Conservation (phyloP, 2,113 vertebrate genomes). For the Cavia aperea region DNA sequence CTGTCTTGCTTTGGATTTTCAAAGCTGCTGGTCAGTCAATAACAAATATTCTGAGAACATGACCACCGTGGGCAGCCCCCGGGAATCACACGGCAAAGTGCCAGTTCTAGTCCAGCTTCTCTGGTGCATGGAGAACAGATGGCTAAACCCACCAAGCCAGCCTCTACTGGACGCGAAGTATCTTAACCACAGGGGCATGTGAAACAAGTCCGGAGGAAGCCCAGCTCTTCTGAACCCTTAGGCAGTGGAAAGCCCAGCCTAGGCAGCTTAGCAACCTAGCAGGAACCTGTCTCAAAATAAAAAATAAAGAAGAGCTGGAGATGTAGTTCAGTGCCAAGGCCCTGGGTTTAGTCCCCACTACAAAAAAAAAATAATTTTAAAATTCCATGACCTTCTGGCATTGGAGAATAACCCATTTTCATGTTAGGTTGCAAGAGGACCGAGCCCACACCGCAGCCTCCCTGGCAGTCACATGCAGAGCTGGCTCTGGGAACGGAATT, state of each 20-base stretch:
- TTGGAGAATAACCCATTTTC: neutral
- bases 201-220: neutral
- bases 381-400: neutral
- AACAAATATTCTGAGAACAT: neutral
- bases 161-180: fast-evolving
- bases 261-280: neutral
- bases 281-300: neutral
- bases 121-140: neutral
- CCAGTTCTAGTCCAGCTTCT: neutral
- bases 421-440: fast-evolving
- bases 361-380: neutral
- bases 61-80: too few relatives aligned
- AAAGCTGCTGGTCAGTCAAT: neutral
- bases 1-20: neutral
- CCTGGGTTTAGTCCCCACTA: neutral
- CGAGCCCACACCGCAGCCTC: fast-evolving
- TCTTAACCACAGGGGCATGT: neutral
- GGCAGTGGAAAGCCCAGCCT: neutral
- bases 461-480: fast-evolving
- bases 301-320: neutral
- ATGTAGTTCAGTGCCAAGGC: neutral
- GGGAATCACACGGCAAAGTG: neutral
- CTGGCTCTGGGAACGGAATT: neutral
- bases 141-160: neutral
- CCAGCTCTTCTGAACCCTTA: too few relatives aligned